These are phyloP conservation scores for Phaenicophaeus curvirostris DNA, from an alignment of 2,797 vertebrate species.

Conservation along the genomic window DNA sequence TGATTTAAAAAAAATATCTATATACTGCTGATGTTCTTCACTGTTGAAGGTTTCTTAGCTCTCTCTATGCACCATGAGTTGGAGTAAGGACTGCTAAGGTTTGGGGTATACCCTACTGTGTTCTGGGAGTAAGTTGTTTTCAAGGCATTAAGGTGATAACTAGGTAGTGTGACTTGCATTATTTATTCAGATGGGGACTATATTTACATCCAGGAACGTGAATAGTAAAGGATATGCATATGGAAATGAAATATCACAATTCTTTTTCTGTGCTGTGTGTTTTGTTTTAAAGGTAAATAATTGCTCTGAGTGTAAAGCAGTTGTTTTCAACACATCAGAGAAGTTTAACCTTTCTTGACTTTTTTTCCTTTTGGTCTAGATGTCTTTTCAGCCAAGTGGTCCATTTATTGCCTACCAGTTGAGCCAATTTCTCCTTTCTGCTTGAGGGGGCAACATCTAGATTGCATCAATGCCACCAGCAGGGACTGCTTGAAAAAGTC, in stretches of 20 bases:
- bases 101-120: rapidly evolving
- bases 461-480: not conserved
- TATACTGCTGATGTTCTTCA: not conserved
- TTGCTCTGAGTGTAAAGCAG: not conserved
- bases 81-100: not conserved
- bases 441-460: not conserved
- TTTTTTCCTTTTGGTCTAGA: not conserved
- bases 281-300: not conserved
- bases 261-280: not conserved
- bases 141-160: not conserved
- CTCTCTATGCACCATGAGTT: not conserved
- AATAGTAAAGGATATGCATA: rapidly evolving
- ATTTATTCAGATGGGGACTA: not conserved
- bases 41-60: not conserved
- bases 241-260: not conserved
- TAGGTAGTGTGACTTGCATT: not conserved
- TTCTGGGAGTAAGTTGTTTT: not conserved
- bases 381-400: not conserved
- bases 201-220: rapidly evolving
- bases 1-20: not conserved
- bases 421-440: not conserved
- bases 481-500: not conserved
- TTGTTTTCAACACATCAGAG: not conserved
- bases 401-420: not conserved
- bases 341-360: not conserved